Percentiles rank a stretch among this genome's conserved stretches.
phyloP scores from a whole-genome alignment of 2,888 invertebrate genomes.

The Trichacis sp. region DNA sequence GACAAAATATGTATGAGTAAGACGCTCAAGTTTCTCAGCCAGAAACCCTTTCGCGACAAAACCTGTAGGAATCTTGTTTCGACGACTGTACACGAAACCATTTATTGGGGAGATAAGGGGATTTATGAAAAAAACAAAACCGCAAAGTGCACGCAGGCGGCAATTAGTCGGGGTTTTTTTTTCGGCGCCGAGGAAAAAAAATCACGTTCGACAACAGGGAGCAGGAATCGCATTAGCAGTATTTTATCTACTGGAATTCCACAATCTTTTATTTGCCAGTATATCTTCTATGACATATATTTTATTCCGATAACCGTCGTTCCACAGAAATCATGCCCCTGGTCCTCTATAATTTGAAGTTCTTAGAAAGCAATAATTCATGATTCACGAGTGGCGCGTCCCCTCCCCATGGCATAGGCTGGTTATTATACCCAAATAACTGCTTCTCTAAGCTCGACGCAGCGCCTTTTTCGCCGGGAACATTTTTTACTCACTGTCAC shows the following conservation, averaged over 20 bases:
- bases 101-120: too few species aligned
- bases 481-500: conserved; percentile 10
- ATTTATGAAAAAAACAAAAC: background rate
- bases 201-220: conserved; percentile 20
- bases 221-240: conserved; percentile 25
- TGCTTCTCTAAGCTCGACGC: conserved; percentile 27
- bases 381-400: conserved; percentile 23
- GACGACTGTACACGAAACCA: too few species aligned
- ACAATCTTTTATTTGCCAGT: conserved; percentile 20
- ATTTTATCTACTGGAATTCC: conserved; percentile 27
- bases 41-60: too few species aligned
- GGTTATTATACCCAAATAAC: conserved; percentile 25
- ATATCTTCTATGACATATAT: conserved; percentile 39
- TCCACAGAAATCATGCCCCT: conserved; percentile 36
- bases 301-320: conserved; percentile 42
- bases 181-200: background rate
- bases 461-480: conserved; percentile 17
- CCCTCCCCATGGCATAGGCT: conserved; percentile 22
- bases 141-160: background rate
- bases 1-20: too few species aligned
- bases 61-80: too few species aligned
- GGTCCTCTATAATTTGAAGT: conserved; percentile 37
- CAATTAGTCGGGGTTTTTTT: background rate
- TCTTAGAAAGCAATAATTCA: conserved; percentile 43
- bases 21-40: too few species aligned